phyloP scores from a whole-genome alignment of 2,113 vertebrate genomes.

The Cettia cetti region DNA sequence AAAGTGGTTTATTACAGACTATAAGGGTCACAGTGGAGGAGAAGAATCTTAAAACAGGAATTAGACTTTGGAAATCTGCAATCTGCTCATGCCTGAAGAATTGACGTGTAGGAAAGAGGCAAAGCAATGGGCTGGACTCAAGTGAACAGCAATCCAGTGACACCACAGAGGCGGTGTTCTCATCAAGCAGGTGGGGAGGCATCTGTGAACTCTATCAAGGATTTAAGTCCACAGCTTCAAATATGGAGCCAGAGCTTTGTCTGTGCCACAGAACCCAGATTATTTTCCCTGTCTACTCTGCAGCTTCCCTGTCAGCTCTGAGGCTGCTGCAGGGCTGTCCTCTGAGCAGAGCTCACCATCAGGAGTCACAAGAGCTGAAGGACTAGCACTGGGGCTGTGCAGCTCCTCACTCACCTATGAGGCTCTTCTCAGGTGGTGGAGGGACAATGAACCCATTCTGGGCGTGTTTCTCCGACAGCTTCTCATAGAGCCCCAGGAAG shows the following conservation, averaged over 20 bases:
- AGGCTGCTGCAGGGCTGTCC: not conserved
- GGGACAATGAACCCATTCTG: constrained; percentile 93
- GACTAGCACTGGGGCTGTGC: not conserved
- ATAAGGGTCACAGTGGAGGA: not conserved
- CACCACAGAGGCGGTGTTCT: not conserved
- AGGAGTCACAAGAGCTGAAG: not conserved
- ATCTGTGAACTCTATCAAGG: not conserved
- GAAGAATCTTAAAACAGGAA: not conserved
- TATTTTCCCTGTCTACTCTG: not conserved
- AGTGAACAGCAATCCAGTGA: not conserved
- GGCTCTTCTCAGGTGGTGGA: constrained; percentile 93
- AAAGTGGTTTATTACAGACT: not conserved
- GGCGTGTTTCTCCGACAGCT: constrained; percentile 90
- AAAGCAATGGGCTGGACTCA: not conserved
- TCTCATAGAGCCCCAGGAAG: constrained; percentile 95
- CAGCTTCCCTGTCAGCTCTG: not conserved
- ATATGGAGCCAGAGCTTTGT: not conserved
- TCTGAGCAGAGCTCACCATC: not conserved
- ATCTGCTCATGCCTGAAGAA: not conserved
- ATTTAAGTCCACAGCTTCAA: not conserved
- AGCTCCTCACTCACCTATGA: constrained; percentile 81
- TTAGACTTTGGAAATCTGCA: not conserved
- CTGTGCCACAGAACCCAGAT: not conserved
- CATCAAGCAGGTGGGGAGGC: not conserved
- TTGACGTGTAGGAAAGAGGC: not conserved